These are phyloP conservation scores for Parazoanthus atlanticus DNA, from an alignment of 92 coral and sea anemone species.

Conservation along the genomic window DNA sequence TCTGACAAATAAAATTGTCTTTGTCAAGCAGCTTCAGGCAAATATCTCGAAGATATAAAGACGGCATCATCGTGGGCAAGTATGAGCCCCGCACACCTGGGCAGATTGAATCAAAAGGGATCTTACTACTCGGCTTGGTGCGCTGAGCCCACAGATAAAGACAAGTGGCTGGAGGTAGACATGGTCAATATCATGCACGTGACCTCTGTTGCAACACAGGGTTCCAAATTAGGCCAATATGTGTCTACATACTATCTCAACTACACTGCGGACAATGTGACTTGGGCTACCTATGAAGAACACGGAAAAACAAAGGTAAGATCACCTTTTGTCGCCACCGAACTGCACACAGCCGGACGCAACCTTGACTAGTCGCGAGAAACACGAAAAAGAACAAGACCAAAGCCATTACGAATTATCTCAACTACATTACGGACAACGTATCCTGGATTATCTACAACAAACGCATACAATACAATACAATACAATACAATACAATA, in stretches of 20 bases:
- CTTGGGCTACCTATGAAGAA: conserved; percentile 27
- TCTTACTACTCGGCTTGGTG: conserved; percentile 31
- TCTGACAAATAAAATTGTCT: not conserved
- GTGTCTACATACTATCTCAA: conserved; percentile 37
- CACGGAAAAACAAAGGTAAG: conserved; percentile 20
- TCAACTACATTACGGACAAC: no score
- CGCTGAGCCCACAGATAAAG: not conserved
- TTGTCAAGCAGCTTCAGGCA: not conserved
- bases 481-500: no score
- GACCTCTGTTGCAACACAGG: conserved; percentile 42
- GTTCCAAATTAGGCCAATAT: not conserved
- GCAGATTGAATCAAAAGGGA: conserved; percentile 1
- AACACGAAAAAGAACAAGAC: no score
- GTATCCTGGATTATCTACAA: no score
- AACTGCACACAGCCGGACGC: not conserved
- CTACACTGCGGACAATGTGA: not conserved
- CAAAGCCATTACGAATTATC: no score
- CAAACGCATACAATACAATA: no score
- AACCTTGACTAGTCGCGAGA: not conserved
- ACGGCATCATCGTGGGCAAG: conserved; percentile 35
- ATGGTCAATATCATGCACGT: not conserved
- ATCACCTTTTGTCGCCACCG: no score
- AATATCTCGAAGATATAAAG: not conserved
- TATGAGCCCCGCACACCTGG: conserved; percentile 30
- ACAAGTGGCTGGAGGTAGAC: conserved; percentile 32